Percentiles rank a stretch among this genome's conserved stretches.
These are phyloP conservation scores for Lasioglossum marginatum DNA, from an alignment of 2,888 invertebrate genomes.

Conservation along the genomic window DNA sequence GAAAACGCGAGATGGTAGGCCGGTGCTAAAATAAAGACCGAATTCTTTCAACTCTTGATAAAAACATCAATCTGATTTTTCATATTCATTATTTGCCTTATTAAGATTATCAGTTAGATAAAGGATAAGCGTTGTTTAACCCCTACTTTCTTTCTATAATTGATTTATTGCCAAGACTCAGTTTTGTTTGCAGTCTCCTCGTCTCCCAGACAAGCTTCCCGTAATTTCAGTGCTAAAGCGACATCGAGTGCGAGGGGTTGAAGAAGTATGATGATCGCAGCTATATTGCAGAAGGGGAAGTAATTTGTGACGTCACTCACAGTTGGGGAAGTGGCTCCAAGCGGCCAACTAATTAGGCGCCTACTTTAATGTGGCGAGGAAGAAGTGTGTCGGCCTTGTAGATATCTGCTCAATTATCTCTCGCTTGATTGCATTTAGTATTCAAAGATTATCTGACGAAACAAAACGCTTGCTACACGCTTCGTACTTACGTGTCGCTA, in stretches of 20 bases:
- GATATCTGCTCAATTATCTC: constrained; percentile 13
- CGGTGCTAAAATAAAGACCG: neutral
- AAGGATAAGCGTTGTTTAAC: neutral
- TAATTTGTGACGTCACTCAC: constrained; percentile 18
- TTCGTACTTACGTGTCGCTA: neutral
- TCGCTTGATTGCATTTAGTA: constrained; percentile 3
- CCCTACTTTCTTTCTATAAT: neutral
- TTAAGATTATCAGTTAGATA: neutral
- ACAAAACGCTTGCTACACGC: neutral
- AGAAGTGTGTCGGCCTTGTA: constrained; percentile 8
- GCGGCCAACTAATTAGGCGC: constrained; percentile 15
- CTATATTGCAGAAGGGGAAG: constrained; percentile 11
- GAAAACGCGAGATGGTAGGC: neutral
- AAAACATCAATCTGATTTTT: neutral
- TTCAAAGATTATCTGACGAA: neutral
- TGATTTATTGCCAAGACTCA: neutral
- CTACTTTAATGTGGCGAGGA: constrained; percentile 14
- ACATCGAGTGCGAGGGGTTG: constrained; percentile 10
- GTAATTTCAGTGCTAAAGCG: neutral
- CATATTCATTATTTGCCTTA: neutral
- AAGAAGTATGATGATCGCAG: constrained; percentile 2
- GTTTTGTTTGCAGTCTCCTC: neutral
- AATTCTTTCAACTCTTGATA: neutral
- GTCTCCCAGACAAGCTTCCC: neutral
- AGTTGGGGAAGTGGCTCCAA: constrained; percentile 15